phyloP scores from a whole-genome alignment of 2,113 vertebrate species.

The Xenus cinereus region DNA sequence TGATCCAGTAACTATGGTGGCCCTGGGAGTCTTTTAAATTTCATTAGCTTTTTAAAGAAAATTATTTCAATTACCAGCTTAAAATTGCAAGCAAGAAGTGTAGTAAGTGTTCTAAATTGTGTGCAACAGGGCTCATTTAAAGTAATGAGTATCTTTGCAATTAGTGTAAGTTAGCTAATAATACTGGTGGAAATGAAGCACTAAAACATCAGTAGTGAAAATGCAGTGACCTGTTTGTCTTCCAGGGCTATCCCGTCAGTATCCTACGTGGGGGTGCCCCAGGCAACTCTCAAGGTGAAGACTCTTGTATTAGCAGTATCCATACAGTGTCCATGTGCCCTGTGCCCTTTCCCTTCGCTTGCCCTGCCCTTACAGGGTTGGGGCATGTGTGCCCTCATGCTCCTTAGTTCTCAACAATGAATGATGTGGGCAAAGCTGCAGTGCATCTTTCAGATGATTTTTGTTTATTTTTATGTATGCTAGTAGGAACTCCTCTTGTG shows the following conservation, averaged over 20 bases:
- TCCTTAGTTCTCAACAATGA: neutral
- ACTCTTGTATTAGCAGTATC: neutral
- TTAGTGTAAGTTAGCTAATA: neutral
- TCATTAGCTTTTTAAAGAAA: neutral
- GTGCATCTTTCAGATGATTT: neutral
- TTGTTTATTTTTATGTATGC: neutral
- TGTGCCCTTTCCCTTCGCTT: neutral
- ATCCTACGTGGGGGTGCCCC: neutral
- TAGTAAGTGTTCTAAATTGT: neutral
- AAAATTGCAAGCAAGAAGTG: neutral
- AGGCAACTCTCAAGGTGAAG: neutral
- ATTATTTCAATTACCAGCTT: neutral
- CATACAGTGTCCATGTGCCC: neutral
- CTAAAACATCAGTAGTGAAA: neutral
- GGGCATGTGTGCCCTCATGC: fast-evolving
- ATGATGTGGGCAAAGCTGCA: neutral
- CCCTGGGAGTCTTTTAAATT: neutral
- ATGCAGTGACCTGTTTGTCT: neutral
- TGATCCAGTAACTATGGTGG: neutral
- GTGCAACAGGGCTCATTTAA: neutral
- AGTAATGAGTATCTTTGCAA: neutral
- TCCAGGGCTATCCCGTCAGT: neutral
- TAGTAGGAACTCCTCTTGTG: neutral
- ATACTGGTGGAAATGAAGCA: neutral
- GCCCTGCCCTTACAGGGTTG: fast-evolving